A percentile compares a stretch with the other conserved stretches of the same genome.
These are phyloP conservation scores for Helobdella robusta DNA, from an alignment of 2,888 invertebrate genomes.

Conservation along the genomic window DNA sequence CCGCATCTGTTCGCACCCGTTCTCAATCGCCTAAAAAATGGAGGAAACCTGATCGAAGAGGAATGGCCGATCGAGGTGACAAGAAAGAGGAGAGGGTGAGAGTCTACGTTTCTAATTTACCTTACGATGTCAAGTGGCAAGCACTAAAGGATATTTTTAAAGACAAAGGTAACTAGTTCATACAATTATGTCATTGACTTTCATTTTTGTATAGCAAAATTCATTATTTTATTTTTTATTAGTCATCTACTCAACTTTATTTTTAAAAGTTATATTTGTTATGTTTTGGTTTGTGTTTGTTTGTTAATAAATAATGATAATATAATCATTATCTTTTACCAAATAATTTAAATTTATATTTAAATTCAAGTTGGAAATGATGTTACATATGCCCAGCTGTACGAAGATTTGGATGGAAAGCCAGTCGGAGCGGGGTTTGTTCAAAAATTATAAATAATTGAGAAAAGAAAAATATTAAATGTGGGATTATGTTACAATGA, in stretches of 20 bases:
- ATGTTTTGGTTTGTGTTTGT: no score
- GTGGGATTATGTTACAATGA: no score
- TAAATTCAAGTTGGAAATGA: constrained; percentile 54
- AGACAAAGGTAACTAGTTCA: constrained; percentile 55
- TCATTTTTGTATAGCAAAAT: neutral
- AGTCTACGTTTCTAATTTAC: constrained; percentile 84
- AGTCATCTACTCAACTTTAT: neutral
- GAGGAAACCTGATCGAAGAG: constrained; percentile 31
- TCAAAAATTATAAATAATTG: neutral
- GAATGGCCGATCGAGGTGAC: constrained; percentile 24
- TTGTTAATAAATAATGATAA: neutral
- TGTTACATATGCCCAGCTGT: constrained; percentile 85
- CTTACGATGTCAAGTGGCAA: constrained; percentile 94
- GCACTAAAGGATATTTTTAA: constrained; percentile 89
- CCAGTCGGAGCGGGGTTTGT: constrained; percentile 76
- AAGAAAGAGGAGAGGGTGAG: constrained; percentile 45
- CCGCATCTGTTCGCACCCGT: constrained; percentile 28
- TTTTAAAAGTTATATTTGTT: constrained; percentile 29
- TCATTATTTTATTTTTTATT: neutral
- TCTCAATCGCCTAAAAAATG: constrained; percentile 32
- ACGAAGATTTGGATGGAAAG: constrained; percentile 84
- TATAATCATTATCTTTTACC: neutral
- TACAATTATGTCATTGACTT: neutral
- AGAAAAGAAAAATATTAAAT: neutral
- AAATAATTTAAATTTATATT: neutral